Evolutionary conservation across 2,888 invertebrate species (phyloP), one percentile per base, ranked within the genome.

Genomic region (Platynereis dumerilii): DNA sequence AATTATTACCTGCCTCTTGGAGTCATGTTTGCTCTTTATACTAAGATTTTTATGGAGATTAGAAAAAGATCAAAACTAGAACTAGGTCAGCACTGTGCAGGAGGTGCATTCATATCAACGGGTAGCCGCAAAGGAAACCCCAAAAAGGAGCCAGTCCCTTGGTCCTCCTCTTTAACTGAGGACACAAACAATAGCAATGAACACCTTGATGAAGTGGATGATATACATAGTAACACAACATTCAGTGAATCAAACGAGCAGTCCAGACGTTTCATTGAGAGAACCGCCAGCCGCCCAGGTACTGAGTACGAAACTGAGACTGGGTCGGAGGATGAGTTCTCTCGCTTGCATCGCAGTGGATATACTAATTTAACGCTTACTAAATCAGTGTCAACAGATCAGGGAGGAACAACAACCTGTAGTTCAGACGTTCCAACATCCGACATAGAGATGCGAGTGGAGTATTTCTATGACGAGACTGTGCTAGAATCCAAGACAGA

Each of bases 1-100:
- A 87, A 87, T 75, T 87, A 86, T 72, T 86, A 85, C 74, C 78
- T 87, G n/a, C 87, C 87, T 0, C 78, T 86, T 22, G 75, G 82
- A 5, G 75, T 86, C n/a, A 87, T 87, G 86, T 84, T 86, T 64
- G 75, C 73, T 52, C 74, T 87, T 10, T 86, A 87, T 72, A 83
- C 78, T 28, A 81, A 83, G 70, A 86, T 87, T 58, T 87, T 86
- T 73, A 77, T 80, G 67, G 86, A 85, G 69, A 86, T 87, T 28
- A 78, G 85, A 54, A 83, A 84, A 65, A 74, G 86, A 1, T 85
- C 86, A 0, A 78, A 79, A 67, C 74, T 83, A 60, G 82, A 83
- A 67, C 67, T 82, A 24, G 83, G 83, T 1, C 81, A 80, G 67
- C 67, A 78, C 48, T 78, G 71, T 44, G 71, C 71, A 5, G 76